Evolutionary conservation across 2,888 invertebrate species (phyloP), one percentile per base, ranked within the genome.

Genomic region (Leptothorax acervorum): DNA sequence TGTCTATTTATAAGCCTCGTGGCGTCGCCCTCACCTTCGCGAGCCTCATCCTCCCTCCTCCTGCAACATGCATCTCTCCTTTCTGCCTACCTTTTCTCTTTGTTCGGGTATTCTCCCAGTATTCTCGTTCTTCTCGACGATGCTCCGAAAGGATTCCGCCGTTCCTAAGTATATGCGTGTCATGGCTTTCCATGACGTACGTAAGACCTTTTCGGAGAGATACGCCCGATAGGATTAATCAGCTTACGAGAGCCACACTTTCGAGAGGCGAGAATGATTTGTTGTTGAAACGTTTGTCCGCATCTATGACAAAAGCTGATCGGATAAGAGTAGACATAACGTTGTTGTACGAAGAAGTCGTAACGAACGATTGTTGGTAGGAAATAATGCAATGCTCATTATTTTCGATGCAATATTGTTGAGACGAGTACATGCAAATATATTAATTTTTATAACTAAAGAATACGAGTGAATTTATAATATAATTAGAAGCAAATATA

Each of bases 1-100:
- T 92, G 92, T 94, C 94, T 94, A 94, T 95, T 95, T 95, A 94
- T 94, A 94, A 94, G 93, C 90, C 91, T 88, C 89, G 91, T 89
- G 91, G 91, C 88, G 88, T 90, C 90, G 90, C 90, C 87, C 86
- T 89, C 89, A 78, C 89, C 91, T 83, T 86, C 81, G 85, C 84
- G 85, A 84, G 65, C 82, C 66, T 28, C 31, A 85, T 57, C 86
- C 48, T 66, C 53, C 73, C 81, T 82, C 76, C 66, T 57, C 23
- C 74, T n/a, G 31, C 51, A 48, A 51, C 75, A 55, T n/a, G 74
- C 75, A 45, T 82, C 75, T 85, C 57, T 85, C 57, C 60, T 74
- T 70, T 70, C 71, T 82, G 82, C 75, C 71, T 86, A 84, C 78
- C 85, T 85, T 85, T 83, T 76, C 73, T 83, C 88, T 85, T 86